Percentiles rank a stretch among this genome's conserved stretches.
Conservation (phyloP, 1,140 invertebrate species). For the Apis florea region DNA sequence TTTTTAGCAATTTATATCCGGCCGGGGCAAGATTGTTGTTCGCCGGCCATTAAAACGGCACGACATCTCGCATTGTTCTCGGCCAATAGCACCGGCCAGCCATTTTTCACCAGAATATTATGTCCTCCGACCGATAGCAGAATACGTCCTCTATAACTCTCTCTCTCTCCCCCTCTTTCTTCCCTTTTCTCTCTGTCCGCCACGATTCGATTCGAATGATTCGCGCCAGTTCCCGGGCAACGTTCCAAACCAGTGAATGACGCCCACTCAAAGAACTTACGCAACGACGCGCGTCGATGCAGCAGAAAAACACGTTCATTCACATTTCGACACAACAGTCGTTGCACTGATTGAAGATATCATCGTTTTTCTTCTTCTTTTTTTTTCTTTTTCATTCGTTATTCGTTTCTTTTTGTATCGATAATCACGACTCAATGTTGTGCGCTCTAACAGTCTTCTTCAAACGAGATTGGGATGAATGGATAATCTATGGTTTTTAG, state of each 20-base stretch:
- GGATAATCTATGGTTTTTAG: background rate
- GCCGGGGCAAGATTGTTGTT: slow-evolving; percentile 12
- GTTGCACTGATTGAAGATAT: slow-evolving; percentile 24
- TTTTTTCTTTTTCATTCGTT: background rate
- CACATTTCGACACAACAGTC: slow-evolving; percentile 41
- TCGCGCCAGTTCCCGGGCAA: slow-evolving; percentile 46
- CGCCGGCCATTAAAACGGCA: slow-evolving; percentile 18
- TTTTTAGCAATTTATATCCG: slow-evolving; percentile 31
- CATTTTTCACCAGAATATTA: slow-evolving; percentile 55
- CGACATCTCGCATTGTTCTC: slow-evolving; percentile 32
- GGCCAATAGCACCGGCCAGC: slow-evolving; percentile 32
- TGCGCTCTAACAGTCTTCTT: background rate
- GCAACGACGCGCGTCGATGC: slow-evolving; percentile 53
- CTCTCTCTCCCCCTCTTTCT: background rate
- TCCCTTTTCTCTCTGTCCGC: background rate
- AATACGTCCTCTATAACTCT: background rate
- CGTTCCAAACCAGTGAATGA: slow-evolving; percentile 62
- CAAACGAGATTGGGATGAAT: background rate
- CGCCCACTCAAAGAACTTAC: slow-evolving; percentile 57
- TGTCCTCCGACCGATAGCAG: slow-evolving; percentile 45
- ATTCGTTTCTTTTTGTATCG: too few species aligned
- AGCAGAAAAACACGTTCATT: slow-evolving; percentile 58
- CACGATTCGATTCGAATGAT: slow-evolving; percentile 22
- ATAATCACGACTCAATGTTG: background rate
- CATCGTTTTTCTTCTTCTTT: background rate